Conservation (phyloP, 2,888 invertebrate species). For the Orgyia antiqua region DNA sequence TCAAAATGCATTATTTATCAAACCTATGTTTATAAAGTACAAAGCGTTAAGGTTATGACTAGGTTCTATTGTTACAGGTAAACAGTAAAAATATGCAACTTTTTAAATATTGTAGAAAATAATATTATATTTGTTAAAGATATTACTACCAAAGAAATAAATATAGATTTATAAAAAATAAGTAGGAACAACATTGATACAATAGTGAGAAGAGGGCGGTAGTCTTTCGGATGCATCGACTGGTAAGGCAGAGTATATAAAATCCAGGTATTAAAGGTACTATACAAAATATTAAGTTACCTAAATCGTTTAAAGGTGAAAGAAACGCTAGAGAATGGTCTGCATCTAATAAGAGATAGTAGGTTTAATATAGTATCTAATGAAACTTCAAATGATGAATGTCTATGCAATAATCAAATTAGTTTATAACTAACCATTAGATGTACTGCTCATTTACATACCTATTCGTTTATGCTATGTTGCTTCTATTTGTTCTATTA, state of each 20-base stretch:
- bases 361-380: constrained; percentile 5
- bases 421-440: constrained; percentile 17
- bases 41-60: not conserved
- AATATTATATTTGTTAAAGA: too few relatives aligned
- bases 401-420: constrained; percentile 12
- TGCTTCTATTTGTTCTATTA: too few relatives aligned
- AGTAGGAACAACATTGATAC: constrained; percentile 69
- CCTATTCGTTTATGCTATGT: not conserved
- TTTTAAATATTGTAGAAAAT: constrained; percentile 14
- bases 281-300: constrained; percentile 22
- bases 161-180: constrained; percentile 27
- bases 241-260: constrained; percentile 34
- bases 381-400: too few relatives aligned
- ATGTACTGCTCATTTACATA: not conserved
- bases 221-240: constrained; percentile 66
- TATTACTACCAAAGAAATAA: constrained; percentile 25
- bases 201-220: constrained; percentile 77
- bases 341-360: constrained; percentile 34
- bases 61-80: constrained; percentile 2
- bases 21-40: too few relatives aligned
- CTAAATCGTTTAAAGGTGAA: constrained; percentile 41
- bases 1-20: too few relatives aligned
- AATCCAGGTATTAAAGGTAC: constrained; percentile 25
- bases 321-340: constrained; percentile 50
- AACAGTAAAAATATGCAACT: constrained; percentile 13